A percentile compares a stretch with the other conserved stretches of the same genome.
phyloP scores from a whole-genome alignment of 1,140 invertebrate species.

The Trichonephila inaurata region DNA sequence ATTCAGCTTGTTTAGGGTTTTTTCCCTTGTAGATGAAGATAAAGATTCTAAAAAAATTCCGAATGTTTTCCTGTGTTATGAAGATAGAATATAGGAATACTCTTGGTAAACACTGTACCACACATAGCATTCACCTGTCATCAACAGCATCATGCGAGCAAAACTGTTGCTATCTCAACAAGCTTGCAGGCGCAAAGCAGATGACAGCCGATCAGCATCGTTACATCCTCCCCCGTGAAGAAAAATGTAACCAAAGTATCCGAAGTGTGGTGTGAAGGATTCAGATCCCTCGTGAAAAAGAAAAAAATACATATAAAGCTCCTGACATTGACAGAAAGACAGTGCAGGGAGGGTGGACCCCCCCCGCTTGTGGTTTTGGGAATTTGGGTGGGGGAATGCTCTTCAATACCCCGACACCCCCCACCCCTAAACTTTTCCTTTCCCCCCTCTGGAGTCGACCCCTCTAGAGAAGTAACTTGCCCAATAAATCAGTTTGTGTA shows the following conservation, averaged over 20 bases:
- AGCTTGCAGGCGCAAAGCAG: conserved; percentile 55
- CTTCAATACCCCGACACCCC: conserved; percentile 58
- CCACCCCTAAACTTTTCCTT: conserved; percentile 27
- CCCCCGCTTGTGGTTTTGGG: conserved; percentile 55
- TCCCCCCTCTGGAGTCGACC: not conserved
- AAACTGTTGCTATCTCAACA: conserved; percentile 29
- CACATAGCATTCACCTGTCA: not conserved
- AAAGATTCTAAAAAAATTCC: no score
- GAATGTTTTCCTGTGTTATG: not conserved
- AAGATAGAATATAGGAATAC: no score
- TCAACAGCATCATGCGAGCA: not conserved
- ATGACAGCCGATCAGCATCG: conserved; percentile 58
- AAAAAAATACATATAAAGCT: not conserved
- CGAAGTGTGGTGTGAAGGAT: conserved; percentile 22
- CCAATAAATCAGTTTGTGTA: conserved; percentile 68
- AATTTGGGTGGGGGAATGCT: conserved; percentile 61
- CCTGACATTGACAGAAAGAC: conserved; percentile 50
- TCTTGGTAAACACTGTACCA: not conserved
- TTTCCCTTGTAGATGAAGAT: no score
- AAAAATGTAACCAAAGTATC: conserved; percentile 46
- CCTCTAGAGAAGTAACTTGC: not conserved
- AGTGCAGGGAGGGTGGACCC: conserved; percentile 44
- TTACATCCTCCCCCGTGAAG: conserved; percentile 43
- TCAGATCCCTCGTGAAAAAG: not conserved
- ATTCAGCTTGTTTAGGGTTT: no score